Percentiles rank a stretch among this genome's conserved stretches.
phyloP scores from a whole-genome alignment of 2,797 vertebrate species.

The Aeoliscus strigatus region DNA sequence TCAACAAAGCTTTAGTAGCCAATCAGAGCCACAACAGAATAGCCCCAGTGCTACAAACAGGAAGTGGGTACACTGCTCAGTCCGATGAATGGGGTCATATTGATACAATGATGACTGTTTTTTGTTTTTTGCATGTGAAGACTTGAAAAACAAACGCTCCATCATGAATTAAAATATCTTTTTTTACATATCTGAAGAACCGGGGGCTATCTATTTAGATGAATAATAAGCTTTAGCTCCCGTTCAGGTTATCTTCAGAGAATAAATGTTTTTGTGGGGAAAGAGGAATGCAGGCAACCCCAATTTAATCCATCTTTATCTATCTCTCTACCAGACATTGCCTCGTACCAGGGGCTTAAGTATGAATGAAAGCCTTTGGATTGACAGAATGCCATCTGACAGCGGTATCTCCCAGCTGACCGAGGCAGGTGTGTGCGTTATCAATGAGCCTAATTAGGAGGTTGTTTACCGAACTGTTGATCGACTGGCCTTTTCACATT shows the following conservation, averaged over 20 bases:
- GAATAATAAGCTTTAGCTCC: no score
- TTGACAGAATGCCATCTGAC: constrained; percentile 26
- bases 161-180: no score
- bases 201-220: no score
- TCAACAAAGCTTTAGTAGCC: no score
- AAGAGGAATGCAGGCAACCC: constrained; percentile 13
- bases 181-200: no score
- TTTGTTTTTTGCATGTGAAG: no score
- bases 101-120: no score
- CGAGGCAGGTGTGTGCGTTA: constrained; percentile 52
- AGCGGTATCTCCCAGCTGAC: constrained; percentile 29
- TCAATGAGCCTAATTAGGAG: constrained; percentile 59
- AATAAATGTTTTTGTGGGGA: constrained; percentile 29
- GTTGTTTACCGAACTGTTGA: constrained; percentile 58
- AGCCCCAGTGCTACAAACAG: no score
- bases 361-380: constrained; percentile 12
- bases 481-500: constrained; percentile 45
- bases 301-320: neutral
- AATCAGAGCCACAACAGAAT: no score
- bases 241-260: constrained; percentile 16
- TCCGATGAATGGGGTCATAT: neutral
- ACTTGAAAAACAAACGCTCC: no score
- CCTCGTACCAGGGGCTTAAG: constrained; percentile 8
- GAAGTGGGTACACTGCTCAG: no score
- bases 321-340: constrained; percentile 4